Percentiles rank a stretch among this genome's conserved stretches.
Evolutionary conservation across 2,113 vertebrate genomes (phyloP).

Genomic region (Hirundichthys speculiger): DNA sequence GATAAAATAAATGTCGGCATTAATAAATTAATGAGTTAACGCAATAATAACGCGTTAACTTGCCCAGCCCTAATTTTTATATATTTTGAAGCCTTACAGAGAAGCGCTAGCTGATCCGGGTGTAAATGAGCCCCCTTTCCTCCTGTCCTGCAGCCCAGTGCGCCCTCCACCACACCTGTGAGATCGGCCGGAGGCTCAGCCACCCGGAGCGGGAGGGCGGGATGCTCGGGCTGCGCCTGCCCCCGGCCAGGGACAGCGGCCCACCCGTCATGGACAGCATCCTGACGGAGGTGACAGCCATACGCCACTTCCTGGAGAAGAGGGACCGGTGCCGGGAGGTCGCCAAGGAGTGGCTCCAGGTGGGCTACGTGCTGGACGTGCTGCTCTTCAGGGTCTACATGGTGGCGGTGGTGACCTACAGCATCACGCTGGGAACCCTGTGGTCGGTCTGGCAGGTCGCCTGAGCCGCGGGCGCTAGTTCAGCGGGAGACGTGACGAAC

Average conservation of each 20-base stretch:
- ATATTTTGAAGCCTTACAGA: too few species aligned
- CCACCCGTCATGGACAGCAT: slow-evolving; percentile 75
- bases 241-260: slow-evolving; percentile 61
- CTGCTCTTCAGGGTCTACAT: slow-evolving; percentile 94
- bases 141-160: slow-evolving; percentile 74
- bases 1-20: too few species aligned
- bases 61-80: too few species aligned
- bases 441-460: slow-evolving; percentile 94
- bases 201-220: slow-evolving; percentile 53
- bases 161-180: slow-evolving; percentile 79
- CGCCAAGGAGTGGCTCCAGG: slow-evolving; percentile 92
- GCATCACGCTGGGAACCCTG: slow-evolving; percentile 87
- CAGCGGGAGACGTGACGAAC: too few species aligned
- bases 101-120: too few species aligned
- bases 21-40: too few species aligned
- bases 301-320: slow-evolving; percentile 89
- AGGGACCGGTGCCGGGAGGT: slow-evolving; percentile 85
- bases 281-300: slow-evolving; percentile 86
- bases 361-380: slow-evolving; percentile 91
- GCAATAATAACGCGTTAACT: too few species aligned
- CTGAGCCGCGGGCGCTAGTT: too few species aligned
- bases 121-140: neutral
- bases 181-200: slow-evolving; percentile 66
- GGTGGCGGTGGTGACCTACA: slow-evolving; percentile 87
- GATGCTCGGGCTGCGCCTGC: slow-evolving; percentile 52